Conservation (phyloP, 2,888 invertebrate species). For the Pollenia amentaria region DNA sequence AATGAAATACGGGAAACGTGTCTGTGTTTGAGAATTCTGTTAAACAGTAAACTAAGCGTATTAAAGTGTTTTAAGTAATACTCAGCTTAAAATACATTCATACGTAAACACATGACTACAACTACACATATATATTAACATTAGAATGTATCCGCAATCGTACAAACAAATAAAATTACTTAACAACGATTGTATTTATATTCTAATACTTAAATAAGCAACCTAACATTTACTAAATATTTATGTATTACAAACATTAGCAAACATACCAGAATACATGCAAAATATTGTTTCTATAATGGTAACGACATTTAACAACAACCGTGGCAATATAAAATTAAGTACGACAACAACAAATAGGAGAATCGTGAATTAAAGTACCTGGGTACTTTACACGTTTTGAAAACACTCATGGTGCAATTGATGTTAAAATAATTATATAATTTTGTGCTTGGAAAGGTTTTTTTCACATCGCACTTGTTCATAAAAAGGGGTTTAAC, state of each 20-base stretch:
- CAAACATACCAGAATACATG: neutral
- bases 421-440: slow-evolving; percentile 5
- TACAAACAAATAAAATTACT: too few relatives aligned
- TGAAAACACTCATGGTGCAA: neutral
- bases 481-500: too few relatives aligned
- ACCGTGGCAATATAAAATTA: slow-evolving; percentile 18
- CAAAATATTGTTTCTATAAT: neutral
- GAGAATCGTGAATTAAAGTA: neutral
- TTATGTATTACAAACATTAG: slow-evolving; percentile 11
- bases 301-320: slow-evolving; percentile 10
- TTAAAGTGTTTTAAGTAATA: slow-evolving; percentile 21
- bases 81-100: neutral
- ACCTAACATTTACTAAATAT: slow-evolving; percentile 31
- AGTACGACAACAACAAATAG: neutral
- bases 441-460: neutral
- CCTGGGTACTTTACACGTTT: neutral
- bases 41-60: slow-evolving; percentile 19
- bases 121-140: neutral
- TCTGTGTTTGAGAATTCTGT: neutral
- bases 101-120: neutral
- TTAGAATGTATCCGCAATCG: too few relatives aligned
- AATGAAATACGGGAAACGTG: neutral
- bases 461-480: neutral
- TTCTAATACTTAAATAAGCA: slow-evolving; percentile 43
- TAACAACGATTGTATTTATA: slow-evolving; percentile 20